Percentiles rank a stretch among this genome's conserved stretches.
Evolutionary conservation across 2,797 vertebrate genomes (phyloP).

Genomic region (Enteromius anoplus): DNA sequence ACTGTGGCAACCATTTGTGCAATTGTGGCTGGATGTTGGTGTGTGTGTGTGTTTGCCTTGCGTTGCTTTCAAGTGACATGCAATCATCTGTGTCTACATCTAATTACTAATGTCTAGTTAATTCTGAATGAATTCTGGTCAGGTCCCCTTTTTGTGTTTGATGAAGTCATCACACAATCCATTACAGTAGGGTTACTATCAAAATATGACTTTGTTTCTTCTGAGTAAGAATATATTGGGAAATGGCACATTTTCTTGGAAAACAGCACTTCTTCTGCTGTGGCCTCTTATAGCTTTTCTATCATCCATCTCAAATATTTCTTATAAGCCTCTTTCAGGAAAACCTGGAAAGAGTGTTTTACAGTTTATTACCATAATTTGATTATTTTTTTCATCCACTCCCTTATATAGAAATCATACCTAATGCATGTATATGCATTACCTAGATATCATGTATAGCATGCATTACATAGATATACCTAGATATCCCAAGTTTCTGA

Average conservation of each 20-base stretch:
- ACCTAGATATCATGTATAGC: no score
- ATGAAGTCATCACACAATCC: neutral
- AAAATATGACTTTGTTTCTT: neutral
- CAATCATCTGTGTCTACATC: neutral
- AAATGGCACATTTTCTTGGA: neutral
- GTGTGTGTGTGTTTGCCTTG: neutral
- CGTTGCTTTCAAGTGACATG: neutral
- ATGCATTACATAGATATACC: neutral
- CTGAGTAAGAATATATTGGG: neutral
- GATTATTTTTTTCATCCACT: neutral
- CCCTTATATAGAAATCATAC: neutral
- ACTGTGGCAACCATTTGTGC: conserved; percentile 57
- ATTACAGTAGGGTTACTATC: neutral
- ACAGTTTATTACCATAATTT: neutral
- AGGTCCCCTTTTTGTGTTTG: neutral
- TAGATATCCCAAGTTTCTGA: neutral
- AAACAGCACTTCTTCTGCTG: neutral
- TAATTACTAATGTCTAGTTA: conserved; percentile 25
- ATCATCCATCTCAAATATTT: neutral
- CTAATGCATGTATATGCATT: no score
- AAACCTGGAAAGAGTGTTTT: neutral
- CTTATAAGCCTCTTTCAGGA: neutral
- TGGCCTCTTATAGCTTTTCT: neutral
- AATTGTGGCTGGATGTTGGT: conserved; percentile 29
- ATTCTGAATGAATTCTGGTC: conserved; percentile 33